phyloP scores from a whole-genome alignment of 2,888 invertebrate genomes.

The Strigamia maritima region DNA sequence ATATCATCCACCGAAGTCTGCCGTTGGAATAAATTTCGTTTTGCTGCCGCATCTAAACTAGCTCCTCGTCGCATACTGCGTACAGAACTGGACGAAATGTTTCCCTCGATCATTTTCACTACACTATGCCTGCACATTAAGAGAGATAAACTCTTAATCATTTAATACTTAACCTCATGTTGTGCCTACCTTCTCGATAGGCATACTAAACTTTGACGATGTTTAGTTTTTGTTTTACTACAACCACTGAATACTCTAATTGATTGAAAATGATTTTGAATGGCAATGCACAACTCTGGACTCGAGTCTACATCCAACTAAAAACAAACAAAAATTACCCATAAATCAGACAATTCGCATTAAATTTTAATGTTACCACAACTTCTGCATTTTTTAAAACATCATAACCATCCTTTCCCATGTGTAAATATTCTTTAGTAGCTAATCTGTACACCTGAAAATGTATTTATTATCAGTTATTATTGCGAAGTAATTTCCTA shows the following conservation, averaged over 20 bases:
- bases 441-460: slow-evolving; percentile 69
- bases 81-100: slow-evolving; percentile 49
- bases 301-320: slow-evolving; percentile 81
- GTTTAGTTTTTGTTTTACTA: slow-evolving; percentile 64
- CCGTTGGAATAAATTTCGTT: slow-evolving; percentile 44
- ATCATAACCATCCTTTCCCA: slow-evolving; percentile 81
- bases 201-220: slow-evolving; percentile 79
- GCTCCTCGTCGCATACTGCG: slow-evolving; percentile 44
- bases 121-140: slow-evolving; percentile 60
- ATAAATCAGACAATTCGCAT: not conserved
- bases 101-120: slow-evolving; percentile 71
- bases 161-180: too few relatives aligned
- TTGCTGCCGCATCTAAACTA: slow-evolving; percentile 45
- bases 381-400: slow-evolving; percentile 71
- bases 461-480: not conserved
- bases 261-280: slow-evolving; percentile 86
- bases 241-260: slow-evolving; percentile 74
- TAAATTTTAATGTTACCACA: slow-evolving; percentile 60
- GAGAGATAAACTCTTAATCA: not conserved
- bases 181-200: slow-evolving; percentile 65
- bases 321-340: not conserved
- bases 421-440: slow-evolving; percentile 75
- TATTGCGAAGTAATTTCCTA: not conserved
- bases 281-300: slow-evolving; percentile 74
- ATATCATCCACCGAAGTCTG: slow-evolving; percentile 63